These are phyloP conservation scores for Trissoscelio sp. DNA, from an alignment of 2,888 invertebrate genomes.

Conservation along the genomic window DNA sequence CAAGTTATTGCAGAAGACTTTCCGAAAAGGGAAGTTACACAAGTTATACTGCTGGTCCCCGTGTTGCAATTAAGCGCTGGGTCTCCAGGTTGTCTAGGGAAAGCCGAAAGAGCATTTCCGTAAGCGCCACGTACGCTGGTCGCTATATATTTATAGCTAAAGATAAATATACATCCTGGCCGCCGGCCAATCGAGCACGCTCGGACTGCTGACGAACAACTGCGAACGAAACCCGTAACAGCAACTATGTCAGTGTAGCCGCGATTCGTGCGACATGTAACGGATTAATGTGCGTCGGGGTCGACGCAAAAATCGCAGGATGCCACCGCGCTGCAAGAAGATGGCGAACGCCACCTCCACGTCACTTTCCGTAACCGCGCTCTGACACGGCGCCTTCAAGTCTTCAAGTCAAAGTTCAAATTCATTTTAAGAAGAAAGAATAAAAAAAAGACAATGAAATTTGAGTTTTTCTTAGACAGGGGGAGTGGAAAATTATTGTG, in stretches of 20 bases:
- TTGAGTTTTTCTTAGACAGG: not conserved
- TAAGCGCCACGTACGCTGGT: conserved; percentile 64
- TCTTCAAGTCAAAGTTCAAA: no score
- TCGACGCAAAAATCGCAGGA: conserved; percentile 36
- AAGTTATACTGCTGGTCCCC: not conserved
- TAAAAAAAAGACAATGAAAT: conserved; percentile 3
- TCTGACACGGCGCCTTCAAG: conserved; percentile 12
- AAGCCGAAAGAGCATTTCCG: conserved; percentile 65
- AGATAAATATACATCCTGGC: conserved; percentile 82
- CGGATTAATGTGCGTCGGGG: conserved; percentile 55
- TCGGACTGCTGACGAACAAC: conserved; percentile 70
- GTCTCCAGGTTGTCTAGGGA: conserved; percentile 68
- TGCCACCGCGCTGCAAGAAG: conserved; percentile 42
- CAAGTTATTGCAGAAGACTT: no score
- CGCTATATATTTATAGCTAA: conserved; percentile 81
- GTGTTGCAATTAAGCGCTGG: conserved; percentile 22
- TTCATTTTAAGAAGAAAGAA: no score
- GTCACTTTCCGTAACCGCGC: conserved; percentile 43
- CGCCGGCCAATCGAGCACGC: conserved; percentile 76
- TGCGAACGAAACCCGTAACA: conserved; percentile 76
- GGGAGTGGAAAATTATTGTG: not conserved
- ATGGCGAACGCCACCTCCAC: conserved; percentile 20
- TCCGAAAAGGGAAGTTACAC: not conserved
- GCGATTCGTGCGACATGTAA: conserved; percentile 69
- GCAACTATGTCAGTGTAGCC: conserved; percentile 78